Base-by-base conservation (phyloP, 2,797 vertebrate genomes). In the Acridotheres tristis region DNA sequence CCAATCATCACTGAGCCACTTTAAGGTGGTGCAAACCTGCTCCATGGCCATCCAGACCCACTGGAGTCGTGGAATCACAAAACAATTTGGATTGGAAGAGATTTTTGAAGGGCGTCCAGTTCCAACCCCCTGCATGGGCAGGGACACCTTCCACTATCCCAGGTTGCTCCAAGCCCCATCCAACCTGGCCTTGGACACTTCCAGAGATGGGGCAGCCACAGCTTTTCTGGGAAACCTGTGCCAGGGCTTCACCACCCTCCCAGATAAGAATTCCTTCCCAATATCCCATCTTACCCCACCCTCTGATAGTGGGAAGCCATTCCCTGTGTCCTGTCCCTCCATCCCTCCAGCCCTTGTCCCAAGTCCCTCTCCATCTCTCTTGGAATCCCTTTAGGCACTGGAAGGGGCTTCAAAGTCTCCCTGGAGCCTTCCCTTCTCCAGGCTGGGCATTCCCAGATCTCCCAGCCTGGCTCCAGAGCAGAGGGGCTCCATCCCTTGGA, bases 201-300 rank as follows among this genome's bases (percentile, higher is more conserved):
- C 48, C 54, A 51, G 7, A 1, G 27, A 72, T 29, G 13, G 15
- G 0, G 2, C 34, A 59, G 16, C 27, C 34, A 53, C 43, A 74
- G 1, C 4, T 26, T 2, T n/a, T n/a, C n/a, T n/a, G n/a, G n/a
- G n/a, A n/a, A n/a, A n/a, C n/a, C n/a, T n/a, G n/a, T n/a, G n/a
- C n/a, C n/a, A n/a, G n/a, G n/a, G n/a, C n/a, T n/a, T n/a, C n/a
- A n/a, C n/a, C n/a, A n/a, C n/a, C n/a, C n/a, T n/a, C n/a, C 2
- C 0, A 2, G 1, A 5, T 4, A 81, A 12, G 1, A 7, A 43
- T 55, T 67, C 2, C 18, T 27, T 75, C 27, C 25, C 30, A 26
- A 19, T 21, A 36, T 66, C 9, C 22, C 17, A 12, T 3, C 13
- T 3, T 1, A 0, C 9, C 3, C 25, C n/a, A 2, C 10, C 14